These are phyloP conservation scores for Mobula birostris DNA, from an alignment of 2,113 vertebrate genomes.

Conservation along the genomic window DNA sequence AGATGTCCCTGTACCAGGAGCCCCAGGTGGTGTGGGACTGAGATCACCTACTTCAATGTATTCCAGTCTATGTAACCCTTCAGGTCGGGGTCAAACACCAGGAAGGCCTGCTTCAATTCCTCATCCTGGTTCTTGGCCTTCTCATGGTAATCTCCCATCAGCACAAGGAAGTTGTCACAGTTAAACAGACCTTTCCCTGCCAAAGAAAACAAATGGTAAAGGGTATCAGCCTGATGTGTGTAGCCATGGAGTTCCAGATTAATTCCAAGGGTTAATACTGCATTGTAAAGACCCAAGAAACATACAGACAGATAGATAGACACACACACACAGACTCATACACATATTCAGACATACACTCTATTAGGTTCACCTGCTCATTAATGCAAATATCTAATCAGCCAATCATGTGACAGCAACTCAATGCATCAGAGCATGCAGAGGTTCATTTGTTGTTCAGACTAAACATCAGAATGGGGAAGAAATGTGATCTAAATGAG, in stretches of 20 bases:
- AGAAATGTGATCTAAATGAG: no score
- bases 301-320: background rate
- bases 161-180: constrained; percentile 52
- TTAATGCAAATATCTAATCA: no score
- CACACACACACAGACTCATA: background rate
- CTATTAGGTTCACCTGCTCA: no score
- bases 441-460: no score
- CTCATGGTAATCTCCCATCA: constrained; percentile 52
- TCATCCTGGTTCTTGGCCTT: constrained; percentile 57
- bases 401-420: no score
- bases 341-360: background rate
- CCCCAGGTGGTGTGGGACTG: background rate
- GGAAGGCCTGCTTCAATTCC: constrained; percentile 54
- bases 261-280: background rate
- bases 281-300: background rate
- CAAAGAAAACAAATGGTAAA: background rate
- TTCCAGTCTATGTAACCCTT: constrained; percentile 58
- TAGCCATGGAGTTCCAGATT: background rate
- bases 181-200: constrained; percentile 56
- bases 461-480: no score
- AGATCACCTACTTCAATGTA: constrained; percentile 48
- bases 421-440: no score
- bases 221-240: background rate
- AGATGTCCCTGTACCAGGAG: background rate
- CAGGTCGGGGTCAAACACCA: constrained; percentile 55